Percentiles rank a stretch among this genome's conserved stretches.
phyloP scores from a whole-genome alignment of 2,113 vertebrate genomes.

The Polypterus senegalus region DNA sequence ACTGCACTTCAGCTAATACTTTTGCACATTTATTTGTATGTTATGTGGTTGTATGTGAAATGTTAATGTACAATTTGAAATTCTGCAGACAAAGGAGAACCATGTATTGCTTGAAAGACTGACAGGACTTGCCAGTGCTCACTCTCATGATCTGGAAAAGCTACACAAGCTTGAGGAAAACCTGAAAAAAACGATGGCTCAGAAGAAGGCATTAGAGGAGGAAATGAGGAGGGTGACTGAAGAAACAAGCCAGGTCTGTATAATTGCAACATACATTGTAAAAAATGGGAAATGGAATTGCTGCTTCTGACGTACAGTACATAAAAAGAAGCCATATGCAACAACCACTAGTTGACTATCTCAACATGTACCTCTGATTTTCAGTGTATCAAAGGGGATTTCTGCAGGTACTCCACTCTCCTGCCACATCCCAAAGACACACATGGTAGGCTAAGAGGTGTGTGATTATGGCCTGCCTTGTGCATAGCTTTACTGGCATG shows the following conservation, averaged over 20 bases:
- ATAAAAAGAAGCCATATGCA: too few relatives aligned
- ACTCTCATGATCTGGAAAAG: conserved; percentile 49
- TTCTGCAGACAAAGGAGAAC: conserved; percentile 74
- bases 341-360: too few relatives aligned
- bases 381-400: too few relatives aligned
- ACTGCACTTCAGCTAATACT: neutral
- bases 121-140: conserved; percentile 57
- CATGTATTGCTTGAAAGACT: conserved; percentile 72
- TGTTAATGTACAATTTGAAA: neutral
- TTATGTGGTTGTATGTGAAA: neutral
- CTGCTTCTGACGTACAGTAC: too few relatives aligned
- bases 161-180: conserved; percentile 68
- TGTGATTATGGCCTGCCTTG: too few relatives aligned
- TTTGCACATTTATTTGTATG: neutral
- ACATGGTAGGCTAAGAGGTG: too few relatives aligned
- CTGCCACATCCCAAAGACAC: too few relatives aligned
- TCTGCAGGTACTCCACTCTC: too few relatives aligned
- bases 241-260: conserved; percentile 53
- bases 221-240: conserved; percentile 56
- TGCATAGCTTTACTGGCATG: too few relatives aligned
- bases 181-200: conserved; percentile 53
- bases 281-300: too few relatives aligned
- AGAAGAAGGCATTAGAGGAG: conserved; percentile 54
- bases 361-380: too few relatives aligned
- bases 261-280: too few relatives aligned